phyloP scores from a whole-genome alignment of 30 jellyfish, hydroid and myxozoan genomes.

The Turritopsis dohrnii region DNA sequence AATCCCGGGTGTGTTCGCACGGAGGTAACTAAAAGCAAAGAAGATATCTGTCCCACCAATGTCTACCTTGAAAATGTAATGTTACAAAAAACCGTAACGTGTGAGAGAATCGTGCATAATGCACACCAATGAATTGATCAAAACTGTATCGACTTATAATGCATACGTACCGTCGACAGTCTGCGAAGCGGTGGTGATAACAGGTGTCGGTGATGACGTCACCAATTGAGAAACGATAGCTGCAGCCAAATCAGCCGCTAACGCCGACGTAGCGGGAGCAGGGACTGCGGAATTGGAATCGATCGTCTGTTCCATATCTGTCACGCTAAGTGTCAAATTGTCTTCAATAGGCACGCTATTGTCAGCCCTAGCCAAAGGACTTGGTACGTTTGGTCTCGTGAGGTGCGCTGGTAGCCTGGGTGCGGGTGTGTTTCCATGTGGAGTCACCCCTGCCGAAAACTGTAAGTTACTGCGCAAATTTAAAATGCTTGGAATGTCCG shows the following conservation, averaged over 20 bases:
- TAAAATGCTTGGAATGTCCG: slow-evolving; percentile 10
- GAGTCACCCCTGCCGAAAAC: neutral
- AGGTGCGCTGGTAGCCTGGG: slow-evolving; percentile 9
- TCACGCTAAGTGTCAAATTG: neutral
- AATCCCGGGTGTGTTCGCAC: neutral
- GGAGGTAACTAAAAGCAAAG: neutral
- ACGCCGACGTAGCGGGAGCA: slow-evolving; percentile 30
- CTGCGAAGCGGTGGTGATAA: slow-evolving; percentile 49
- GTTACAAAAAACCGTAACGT: too few species aligned
- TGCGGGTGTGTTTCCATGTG: neutral
- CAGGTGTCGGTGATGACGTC: slow-evolving; percentile 68
- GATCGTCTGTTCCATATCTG: neutral
- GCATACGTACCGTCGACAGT: slow-evolving; percentile 54
- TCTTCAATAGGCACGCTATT: neutral
- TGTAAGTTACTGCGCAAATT: neutral
- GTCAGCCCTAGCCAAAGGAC: slow-evolving; percentile 29
- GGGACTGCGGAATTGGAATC: neutral
- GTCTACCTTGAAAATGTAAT: too few species aligned
- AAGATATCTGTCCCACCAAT: too few species aligned
- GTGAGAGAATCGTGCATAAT: too few species aligned
- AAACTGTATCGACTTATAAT: too few species aligned
- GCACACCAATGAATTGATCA: too few species aligned
- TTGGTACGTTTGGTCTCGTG: neutral
- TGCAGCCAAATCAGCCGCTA: slow-evolving; percentile 87
- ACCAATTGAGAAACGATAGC: slow-evolving; percentile 85